Conservation (phyloP, 1,140 invertebrate species). For the Rhagoletis pomonella region DNA sequence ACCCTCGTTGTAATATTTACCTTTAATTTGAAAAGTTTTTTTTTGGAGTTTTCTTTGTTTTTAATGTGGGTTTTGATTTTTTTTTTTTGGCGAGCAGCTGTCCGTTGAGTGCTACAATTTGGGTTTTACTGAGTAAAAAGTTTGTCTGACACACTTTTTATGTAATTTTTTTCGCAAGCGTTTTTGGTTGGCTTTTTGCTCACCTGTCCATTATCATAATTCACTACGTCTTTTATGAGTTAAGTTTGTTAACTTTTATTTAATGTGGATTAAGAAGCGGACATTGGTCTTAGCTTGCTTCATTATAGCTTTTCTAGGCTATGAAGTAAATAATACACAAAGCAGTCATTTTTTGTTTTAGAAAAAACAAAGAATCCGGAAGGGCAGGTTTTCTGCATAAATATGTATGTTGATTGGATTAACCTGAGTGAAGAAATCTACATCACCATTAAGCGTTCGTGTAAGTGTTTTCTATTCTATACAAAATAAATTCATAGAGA, state of each 20-base stretch:
- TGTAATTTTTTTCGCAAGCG: too few relatives aligned
- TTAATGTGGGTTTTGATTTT: neutral
- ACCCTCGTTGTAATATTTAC: neutral
- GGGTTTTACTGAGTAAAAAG: neutral
- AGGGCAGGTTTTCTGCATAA: too few relatives aligned
- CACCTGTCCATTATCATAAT: neutral
- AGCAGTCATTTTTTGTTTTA: too few relatives aligned
- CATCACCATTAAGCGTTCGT: too few relatives aligned
- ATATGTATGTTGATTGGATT: too few relatives aligned
- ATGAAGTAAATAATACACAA: too few relatives aligned
- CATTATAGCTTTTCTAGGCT: neutral
- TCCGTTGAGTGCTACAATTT: too few relatives aligned
- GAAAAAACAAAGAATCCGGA: too few relatives aligned
- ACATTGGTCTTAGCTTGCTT: neutral
- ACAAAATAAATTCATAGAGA: too few relatives aligned
- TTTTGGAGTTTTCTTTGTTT: neutral
- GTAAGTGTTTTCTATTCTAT: too few relatives aligned
- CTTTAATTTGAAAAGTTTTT: conserved; percentile 1
- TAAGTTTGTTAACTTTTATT: neutral
- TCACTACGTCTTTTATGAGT: neutral
- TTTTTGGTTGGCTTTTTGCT: neutral
- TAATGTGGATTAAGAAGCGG: neutral
- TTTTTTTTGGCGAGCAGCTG: neutral
- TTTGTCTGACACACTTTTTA: neutral
- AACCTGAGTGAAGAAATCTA: too few relatives aligned